phyloP scores from a whole-genome alignment of 2,888 invertebrate genomes.

The Hemistola chrysoprasaria region DNA sequence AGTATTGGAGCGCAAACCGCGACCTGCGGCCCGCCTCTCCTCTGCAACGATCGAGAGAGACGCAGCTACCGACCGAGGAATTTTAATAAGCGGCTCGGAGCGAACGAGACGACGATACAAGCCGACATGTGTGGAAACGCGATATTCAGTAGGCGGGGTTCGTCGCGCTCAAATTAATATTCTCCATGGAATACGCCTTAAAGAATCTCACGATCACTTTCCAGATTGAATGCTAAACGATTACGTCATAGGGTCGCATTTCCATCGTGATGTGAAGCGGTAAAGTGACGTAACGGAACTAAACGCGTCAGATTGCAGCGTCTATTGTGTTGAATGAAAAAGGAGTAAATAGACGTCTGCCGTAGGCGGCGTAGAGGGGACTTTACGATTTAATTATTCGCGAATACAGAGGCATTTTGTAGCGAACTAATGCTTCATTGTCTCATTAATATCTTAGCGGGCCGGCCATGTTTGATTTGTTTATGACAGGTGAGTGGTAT shows the following conservation, averaged over 20 bases:
- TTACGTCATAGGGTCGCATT: slow-evolving; percentile 32
- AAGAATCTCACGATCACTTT: slow-evolving; percentile 33
- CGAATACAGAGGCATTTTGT: slow-evolving; percentile 82
- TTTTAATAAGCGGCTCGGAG: slow-evolving; percentile 80
- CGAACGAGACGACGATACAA: slow-evolving; percentile 71
- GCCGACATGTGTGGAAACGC: slow-evolving; percentile 76
- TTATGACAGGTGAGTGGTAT: slow-evolving; percentile 70
- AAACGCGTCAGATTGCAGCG: slow-evolving; percentile 70
- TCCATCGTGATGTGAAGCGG: slow-evolving; percentile 29
- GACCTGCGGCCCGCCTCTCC: slow-evolving; percentile 63
- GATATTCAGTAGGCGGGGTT: slow-evolving; percentile 77
- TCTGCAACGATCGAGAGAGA: slow-evolving; percentile 64
- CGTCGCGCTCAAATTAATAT: slow-evolving; percentile 81
- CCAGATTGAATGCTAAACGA: slow-evolving; percentile 37
- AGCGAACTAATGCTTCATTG: slow-evolving; percentile 82
- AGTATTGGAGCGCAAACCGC: slow-evolving; percentile 72
- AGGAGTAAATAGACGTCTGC: slow-evolving; percentile 79
- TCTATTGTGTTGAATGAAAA: slow-evolving; percentile 82
- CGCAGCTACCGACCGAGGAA: slow-evolving; percentile 76
- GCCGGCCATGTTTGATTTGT: slow-evolving; percentile 81
- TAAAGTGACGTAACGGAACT: slow-evolving; percentile 59
- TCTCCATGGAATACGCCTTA: slow-evolving; percentile 75
- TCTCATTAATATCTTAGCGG: slow-evolving; percentile 80
- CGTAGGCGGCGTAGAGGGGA: slow-evolving; percentile 79
- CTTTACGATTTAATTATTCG: slow-evolving; percentile 83